phyloP scores from a whole-genome alignment of 2,113 vertebrate species.

The Gnathonemus longibarbis region DNA sequence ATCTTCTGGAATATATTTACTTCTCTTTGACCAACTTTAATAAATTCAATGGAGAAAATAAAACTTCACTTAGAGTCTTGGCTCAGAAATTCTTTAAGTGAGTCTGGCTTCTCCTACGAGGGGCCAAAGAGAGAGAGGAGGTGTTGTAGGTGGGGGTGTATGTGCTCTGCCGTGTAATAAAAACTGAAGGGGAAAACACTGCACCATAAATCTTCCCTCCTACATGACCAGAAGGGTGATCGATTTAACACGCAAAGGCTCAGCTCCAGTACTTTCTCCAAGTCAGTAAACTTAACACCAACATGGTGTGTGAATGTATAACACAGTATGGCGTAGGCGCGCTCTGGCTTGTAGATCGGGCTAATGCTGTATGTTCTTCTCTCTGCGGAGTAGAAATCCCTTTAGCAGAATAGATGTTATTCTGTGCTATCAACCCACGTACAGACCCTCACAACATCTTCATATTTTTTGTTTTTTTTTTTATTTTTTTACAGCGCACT shows the following conservation, averaged over 20 bases:
- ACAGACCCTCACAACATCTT: not conserved
- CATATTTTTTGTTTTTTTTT: not conserved
- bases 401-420: not conserved
- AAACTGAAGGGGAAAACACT: not conserved
- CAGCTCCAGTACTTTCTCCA: too few relatives aligned
- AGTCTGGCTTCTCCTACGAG: not conserved
- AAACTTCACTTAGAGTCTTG: not conserved
- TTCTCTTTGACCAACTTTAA: not conserved
- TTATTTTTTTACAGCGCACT: not conserved
- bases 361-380: not conserved
- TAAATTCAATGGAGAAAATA: not conserved
- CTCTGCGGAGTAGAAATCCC: not conserved
- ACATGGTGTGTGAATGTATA: too few relatives aligned
- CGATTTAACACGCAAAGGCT: not conserved
- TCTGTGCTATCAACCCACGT: not conserved
- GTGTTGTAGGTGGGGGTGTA: not conserved
- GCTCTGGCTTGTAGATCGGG: not conserved
- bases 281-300: not conserved
- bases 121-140: not conserved
- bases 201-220: not conserved
- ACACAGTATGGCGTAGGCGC: not conserved
- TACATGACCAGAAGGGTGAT: not conserved
- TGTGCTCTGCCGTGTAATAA: not conserved
- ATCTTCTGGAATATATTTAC: not conserved
- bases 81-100: not conserved